Base-by-base conservation (phyloP, 2,113 vertebrate genomes). In the Thalassarche chlororhynchos region DNA sequence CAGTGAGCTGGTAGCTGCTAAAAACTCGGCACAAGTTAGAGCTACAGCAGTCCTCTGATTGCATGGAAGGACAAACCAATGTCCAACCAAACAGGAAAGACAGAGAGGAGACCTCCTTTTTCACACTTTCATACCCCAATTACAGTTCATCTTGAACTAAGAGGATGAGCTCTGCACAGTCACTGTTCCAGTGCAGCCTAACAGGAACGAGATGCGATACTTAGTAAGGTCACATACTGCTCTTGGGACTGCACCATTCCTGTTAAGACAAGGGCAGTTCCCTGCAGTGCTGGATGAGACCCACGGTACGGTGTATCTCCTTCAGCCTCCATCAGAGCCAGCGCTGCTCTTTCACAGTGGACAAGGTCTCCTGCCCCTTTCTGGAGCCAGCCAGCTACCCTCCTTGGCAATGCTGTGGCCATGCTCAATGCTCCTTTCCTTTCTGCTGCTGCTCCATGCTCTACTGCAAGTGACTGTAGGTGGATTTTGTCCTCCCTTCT, bases 271-370 rank as follows among this genome's bases (percentile, higher is more conserved):
- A 64, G 28, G 57, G 38, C 51, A 71, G 87, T 6, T 69, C 57
- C 40, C n/a, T 40, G 64, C 14, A 54, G 60, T 8, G 38, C 52
- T 46, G 36, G 17, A 49, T 65, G 26, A 79, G 24, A 31, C 38
- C 25, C 71, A 40, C 0, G 2, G 25, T 8, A 40, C 0, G 2
- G 25, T 8, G 9, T 28, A 54, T 12, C 49, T 83, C 16, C 57
- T 40, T 15, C 70, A 90, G 61, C 23, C 36, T 61, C 61, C 47
- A 60, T 9, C 74, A 34, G 34, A 75, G 44, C 49, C 75, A 61
- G 12, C 0, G 4, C 49, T 61, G 52, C 40, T 25, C 17, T 8
- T 51, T 10, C 34, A 26, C 31, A 14, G 6, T 1, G 7, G 54
- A 47, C 16, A 49, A 58, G 31, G 20, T 20, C 71, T 90, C 71